These are phyloP conservation scores for Corapipo altera DNA, from an alignment of 2,113 vertebrate species.

Conservation along the genomic window DNA sequence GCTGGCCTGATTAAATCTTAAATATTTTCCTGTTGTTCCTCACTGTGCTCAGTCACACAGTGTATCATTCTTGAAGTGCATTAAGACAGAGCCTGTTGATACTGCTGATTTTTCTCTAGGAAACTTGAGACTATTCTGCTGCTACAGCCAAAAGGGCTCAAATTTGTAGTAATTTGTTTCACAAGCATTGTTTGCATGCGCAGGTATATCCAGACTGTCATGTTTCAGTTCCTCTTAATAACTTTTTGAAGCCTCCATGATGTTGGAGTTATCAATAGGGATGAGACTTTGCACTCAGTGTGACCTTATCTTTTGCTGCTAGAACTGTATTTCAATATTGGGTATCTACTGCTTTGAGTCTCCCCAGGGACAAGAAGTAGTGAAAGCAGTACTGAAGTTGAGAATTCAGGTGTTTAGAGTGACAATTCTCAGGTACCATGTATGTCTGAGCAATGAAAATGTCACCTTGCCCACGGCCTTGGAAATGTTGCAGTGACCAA, in stretches of 20 bases:
- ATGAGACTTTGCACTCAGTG: neutral
- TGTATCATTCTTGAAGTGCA: neutral
- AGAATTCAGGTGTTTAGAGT: neutral
- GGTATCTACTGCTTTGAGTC: neutral
- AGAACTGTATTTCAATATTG: neutral
- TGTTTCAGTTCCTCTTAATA: neutral
- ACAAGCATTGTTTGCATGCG: neutral
- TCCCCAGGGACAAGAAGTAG: neutral
- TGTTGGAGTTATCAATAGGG: neutral
- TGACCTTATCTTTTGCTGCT: neutral
- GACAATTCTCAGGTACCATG: accelerated
- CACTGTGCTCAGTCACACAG: neutral
- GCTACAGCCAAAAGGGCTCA: neutral
- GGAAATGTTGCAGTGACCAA: neutral
- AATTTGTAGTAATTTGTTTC: neutral
- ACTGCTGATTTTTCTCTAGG: neutral
- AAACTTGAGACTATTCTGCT: neutral
- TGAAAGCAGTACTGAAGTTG: neutral
- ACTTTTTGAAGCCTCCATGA: neutral
- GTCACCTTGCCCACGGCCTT: neutral
- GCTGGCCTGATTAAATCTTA: neutral
- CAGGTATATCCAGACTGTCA: neutral
- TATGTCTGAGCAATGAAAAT: neutral
- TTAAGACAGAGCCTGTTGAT: neutral
- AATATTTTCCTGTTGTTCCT: neutral